These are phyloP conservation scores for Megalops atlanticus DNA, from an alignment of 2,113 vertebrate species.

Conservation along the genomic window DNA sequence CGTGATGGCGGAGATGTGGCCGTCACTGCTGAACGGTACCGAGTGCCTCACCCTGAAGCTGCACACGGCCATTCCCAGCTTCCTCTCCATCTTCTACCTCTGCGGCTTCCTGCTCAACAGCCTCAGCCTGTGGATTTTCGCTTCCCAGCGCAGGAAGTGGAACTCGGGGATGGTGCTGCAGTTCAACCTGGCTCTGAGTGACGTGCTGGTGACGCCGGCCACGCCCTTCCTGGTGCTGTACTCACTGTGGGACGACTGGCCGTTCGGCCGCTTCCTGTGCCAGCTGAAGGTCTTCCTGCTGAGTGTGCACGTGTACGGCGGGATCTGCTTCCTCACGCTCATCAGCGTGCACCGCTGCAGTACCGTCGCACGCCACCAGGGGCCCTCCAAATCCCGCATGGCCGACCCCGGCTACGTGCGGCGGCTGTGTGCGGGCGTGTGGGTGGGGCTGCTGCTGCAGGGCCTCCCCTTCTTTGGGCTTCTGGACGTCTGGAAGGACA, in stretches of 20 bases:
- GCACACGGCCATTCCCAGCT: not conserved
- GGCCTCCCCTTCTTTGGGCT: conserved; percentile 50
- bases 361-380: conserved; percentile 7
- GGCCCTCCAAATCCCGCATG: conserved; percentile 34
- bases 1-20: too few species aligned
- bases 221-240: conserved; percentile 40
- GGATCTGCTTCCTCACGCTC: conserved; percentile 47
- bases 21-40: not conserved
- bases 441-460: conserved; percentile 38
- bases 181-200: conserved; percentile 49
- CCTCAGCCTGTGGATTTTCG: conserved; percentile 47
- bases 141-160: conserved; percentile 51
- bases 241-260: conserved; percentile 37
- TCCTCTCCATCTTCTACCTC: not conserved
- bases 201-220: conserved; percentile 37
- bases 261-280: conserved; percentile 50
- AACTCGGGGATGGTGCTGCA: conserved; percentile 46
- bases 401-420: conserved; percentile 39
- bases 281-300: conserved; percentile 40
- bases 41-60: not conserved
- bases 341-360: conserved; percentile 46
- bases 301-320: conserved; percentile 45
- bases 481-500: conserved; percentile 30
- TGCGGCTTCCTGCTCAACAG: conserved; percentile 37
- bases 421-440: conserved; percentile 31